A percentile compares a stretch with the other conserved stretches of the same genome.
Evolutionary conservation across 2,797 vertebrate genomes (phyloP).

Genomic region (Glyptemys insculpta): DNA sequence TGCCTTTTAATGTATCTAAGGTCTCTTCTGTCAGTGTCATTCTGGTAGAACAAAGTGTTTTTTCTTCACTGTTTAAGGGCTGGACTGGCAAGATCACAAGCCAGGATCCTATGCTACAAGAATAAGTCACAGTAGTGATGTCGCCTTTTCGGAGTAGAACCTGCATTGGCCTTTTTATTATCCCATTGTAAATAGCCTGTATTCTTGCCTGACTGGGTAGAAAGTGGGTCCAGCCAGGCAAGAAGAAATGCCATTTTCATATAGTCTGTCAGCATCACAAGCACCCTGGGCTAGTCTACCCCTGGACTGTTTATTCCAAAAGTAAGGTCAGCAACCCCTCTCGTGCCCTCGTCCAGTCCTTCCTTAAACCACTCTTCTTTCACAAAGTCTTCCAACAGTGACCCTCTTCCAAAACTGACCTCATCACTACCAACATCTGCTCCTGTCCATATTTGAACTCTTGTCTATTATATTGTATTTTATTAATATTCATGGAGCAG

Average conservation of each 20-base stretch:
- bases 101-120: neutral
- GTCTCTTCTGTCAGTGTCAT: neutral
- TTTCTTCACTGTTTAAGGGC: neutral
- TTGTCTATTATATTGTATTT: neutral
- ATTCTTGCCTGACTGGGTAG: neutral
- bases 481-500: neutral
- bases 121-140: neutral
- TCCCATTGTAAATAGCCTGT: neutral
- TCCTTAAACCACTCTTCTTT: neutral
- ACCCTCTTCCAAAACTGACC: neutral
- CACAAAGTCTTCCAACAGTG: neutral
- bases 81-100: neutral
- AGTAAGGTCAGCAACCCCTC: neutral
- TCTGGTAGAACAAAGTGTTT: neutral
- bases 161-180: neutral
- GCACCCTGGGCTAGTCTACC: neutral
- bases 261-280: neutral
- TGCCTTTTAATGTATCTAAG: slow-evolving; percentile 6
- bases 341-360: neutral
- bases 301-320: neutral
- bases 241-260: neutral
- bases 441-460: neutral
- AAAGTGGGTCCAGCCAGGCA: neutral
- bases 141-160: neutral
- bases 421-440: slow-evolving; percentile 4